Evolutionary conservation across 2,113 vertebrate species (phyloP), one percentile per base, ranked within the genome.

Genomic region (Xerus inauris): DNA sequence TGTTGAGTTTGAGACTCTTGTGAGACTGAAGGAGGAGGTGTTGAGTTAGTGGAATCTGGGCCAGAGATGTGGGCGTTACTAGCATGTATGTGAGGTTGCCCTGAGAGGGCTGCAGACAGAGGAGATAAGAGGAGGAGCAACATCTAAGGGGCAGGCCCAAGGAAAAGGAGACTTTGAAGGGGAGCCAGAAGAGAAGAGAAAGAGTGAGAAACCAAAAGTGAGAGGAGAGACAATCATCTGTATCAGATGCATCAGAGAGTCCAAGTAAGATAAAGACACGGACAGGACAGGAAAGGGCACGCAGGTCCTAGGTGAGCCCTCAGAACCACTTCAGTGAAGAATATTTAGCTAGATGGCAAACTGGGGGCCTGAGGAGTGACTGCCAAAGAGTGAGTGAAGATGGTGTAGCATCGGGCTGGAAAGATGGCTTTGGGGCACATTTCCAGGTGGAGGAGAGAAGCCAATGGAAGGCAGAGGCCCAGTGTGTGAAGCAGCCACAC

Each of bases 71-170:
- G 76, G 67, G 89, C 0, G 22, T 64, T 51, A 67, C 28, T 6
- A 0, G 51, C 35, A 3, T 11, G 64, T 35, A 13, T 42, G 49
- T 28, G 49, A 28, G 76, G 81, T 38, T 42, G 57, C 30, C 19
- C 67, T 4, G 28, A 83, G 45, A 82, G 57, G 17, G 42, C 72
- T 20, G 47, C 35, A 24, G 67, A 38, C 3, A 1, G 26, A 14
- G 11, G 87, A 97, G 94, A 91, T 95, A 87, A 91, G 87, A 62
- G 54, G 11, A 71, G 65, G 30, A 24, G 22, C 49, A 62, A 20
- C 6, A 6, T 42, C 32, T 49, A 51, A 35, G 24, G 30, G 6
- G 8, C 87, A n/a, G 54, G 19, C 45, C 45, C 2, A 14, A 65
- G 35, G 67, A 24, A 5, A 79, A 9, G 45, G 47, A 89, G 26